phyloP scores from a whole-genome alignment of 2,113 vertebrate species.

The Aleadryas rufinucha region DNA sequence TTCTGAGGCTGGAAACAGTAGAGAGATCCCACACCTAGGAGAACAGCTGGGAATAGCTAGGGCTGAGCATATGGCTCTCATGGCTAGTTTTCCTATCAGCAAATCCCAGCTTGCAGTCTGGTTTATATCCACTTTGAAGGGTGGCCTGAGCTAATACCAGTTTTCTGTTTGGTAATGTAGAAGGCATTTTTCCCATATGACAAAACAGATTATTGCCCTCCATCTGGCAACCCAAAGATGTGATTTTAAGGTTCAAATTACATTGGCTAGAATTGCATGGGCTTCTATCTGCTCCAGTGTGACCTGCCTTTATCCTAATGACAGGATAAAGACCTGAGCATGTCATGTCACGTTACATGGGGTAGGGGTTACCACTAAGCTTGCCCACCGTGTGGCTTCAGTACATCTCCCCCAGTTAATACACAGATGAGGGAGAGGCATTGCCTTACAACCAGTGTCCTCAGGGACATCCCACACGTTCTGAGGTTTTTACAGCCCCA shows the following conservation, averaged over 20 bases:
- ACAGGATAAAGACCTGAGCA: neutral
- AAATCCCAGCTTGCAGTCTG: neutral
- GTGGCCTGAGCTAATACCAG: neutral
- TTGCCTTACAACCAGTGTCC: neutral
- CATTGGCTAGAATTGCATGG: neutral
- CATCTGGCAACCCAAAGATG: neutral
- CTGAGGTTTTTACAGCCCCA: neutral
- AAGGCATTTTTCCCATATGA: constrained; percentile 34
- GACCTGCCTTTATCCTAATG: neutral
- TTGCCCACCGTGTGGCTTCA: neutral
- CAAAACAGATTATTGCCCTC: neutral
- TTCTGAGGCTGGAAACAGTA: neutral
- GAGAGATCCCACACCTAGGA: neutral
- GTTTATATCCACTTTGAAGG: neutral
- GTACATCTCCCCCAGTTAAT: neutral
- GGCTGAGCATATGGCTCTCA: neutral
- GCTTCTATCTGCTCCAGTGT: neutral
- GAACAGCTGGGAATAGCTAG: neutral
- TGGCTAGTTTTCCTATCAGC: neutral
- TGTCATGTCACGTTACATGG: neutral
- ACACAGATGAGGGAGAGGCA: neutral
- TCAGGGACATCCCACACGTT: neutral
- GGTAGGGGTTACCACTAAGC: neutral
- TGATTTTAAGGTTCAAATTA: neutral
- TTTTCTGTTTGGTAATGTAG: neutral